Percentiles rank a stretch among this genome's conserved stretches.
Evolutionary conservation across 2,888 invertebrate species (phyloP).

Genomic region (Rambutsinella grinnellia): DNA sequence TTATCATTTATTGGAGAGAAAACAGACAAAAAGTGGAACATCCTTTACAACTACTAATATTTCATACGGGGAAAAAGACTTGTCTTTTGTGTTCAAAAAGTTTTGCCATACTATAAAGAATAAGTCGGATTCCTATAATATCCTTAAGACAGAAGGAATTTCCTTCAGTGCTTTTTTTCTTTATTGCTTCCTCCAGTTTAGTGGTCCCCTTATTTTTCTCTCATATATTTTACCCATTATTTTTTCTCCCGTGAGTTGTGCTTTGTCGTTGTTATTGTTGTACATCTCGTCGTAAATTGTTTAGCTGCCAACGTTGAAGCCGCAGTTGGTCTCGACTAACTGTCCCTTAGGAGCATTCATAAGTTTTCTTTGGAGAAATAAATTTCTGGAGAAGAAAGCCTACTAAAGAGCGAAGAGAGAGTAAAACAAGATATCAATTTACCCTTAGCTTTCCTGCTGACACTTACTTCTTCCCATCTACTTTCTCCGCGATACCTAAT

Average conservation of each 20-base stretch:
- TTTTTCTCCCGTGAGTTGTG: background rate
- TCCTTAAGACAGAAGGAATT: background rate
- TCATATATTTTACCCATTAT: background rate
- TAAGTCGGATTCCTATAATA: background rate
- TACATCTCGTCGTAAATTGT: slow-evolving; percentile 35
- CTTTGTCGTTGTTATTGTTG: slow-evolving; percentile 2
- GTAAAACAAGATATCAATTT: slow-evolving; percentile 48
- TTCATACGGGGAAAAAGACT: background rate
- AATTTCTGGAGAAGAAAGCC: slow-evolving; percentile 6
- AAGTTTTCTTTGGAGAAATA: slow-evolving; percentile 39
- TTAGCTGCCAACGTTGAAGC: slow-evolving; percentile 40
- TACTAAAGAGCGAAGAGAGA: slow-evolving; percentile 8
- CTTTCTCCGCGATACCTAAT: background rate
- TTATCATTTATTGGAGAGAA: background rate
- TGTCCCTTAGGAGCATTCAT: slow-evolving; percentile 48
- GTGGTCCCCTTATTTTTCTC: background rate
- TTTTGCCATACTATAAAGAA: background rate
- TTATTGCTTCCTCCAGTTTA: background rate
- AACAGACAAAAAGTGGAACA: background rate
- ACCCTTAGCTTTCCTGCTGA: background rate
- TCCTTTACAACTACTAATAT: background rate
- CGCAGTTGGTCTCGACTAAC: slow-evolving; percentile 42
- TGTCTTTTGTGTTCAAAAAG: background rate
- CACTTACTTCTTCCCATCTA: background rate
- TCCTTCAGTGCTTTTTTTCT: background rate